Evolutionary conservation across 2,113 vertebrate genomes (phyloP).

Genomic region (Circaetus gallicus): DNA sequence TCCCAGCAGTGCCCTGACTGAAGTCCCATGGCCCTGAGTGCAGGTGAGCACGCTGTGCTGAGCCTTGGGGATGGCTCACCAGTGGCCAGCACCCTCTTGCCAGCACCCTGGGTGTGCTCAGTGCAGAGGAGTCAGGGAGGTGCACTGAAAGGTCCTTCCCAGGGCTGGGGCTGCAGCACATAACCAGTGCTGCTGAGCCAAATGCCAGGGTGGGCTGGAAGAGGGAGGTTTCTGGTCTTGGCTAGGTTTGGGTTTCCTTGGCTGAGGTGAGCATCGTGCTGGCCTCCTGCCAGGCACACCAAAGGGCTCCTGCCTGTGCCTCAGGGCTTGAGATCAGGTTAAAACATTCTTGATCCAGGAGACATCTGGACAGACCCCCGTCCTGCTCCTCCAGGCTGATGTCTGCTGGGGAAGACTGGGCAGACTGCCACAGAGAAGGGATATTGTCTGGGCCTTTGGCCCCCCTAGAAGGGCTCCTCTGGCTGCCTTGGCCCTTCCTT

Average conservation of each 20-base stretch:
- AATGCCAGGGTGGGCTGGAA: background rate
- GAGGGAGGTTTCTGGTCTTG: background rate
- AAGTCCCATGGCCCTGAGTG: background rate
- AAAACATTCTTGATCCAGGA: background rate
- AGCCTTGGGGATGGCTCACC: background rate
- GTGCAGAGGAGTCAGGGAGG: rapidly evolving
- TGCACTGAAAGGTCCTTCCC: background rate
- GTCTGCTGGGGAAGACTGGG: background rate
- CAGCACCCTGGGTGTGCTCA: background rate
- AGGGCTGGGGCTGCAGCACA: background rate
- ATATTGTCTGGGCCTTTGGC: background rate
- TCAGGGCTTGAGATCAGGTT: background rate
- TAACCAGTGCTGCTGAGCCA: background rate
- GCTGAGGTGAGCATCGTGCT: background rate
- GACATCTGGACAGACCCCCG: background rate
- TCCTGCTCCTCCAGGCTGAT: background rate
- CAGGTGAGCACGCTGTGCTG: background rate
- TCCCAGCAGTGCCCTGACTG: background rate
- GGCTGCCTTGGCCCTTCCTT: background rate
- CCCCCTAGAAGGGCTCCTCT: background rate
- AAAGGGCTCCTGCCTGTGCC: background rate
- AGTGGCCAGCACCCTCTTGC: background rate
- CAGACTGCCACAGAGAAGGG: background rate
- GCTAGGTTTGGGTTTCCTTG: background rate
- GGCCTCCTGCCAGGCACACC: background rate